Evolutionary conservation across 2,888 invertebrate genomes (phyloP).

Genomic region (Choristoneura rosaceana): DNA sequence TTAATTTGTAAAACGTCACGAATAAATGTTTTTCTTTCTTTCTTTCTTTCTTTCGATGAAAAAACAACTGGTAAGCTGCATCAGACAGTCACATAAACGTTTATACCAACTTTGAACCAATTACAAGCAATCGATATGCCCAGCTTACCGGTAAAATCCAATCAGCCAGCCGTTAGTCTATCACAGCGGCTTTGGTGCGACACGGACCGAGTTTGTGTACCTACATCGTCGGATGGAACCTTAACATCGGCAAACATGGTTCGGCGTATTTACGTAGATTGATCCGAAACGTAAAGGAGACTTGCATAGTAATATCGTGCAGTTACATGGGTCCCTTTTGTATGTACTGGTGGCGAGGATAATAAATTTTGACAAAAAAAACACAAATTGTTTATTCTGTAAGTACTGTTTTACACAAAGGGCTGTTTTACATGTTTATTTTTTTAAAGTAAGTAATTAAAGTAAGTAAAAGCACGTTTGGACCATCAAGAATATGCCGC

Average conservation of each 20-base stretch:
- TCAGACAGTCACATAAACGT: background rate
- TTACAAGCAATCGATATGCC: slow-evolving; percentile 30
- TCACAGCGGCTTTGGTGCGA: slow-evolving; percentile 9
- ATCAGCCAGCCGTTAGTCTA: slow-evolving; percentile 29
- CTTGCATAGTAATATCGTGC: slow-evolving; percentile 11
- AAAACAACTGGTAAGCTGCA: background rate
- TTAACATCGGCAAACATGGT: slow-evolving; percentile 15
- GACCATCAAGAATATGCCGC: too few species aligned
- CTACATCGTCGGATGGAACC: background rate
- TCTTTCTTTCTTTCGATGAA: too few species aligned
- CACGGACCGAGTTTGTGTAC: slow-evolving; percentile 2
- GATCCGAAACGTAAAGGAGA: slow-evolving; percentile 18
- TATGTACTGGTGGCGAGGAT: background rate
- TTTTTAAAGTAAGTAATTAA: too few species aligned
- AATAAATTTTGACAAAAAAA: too few species aligned
- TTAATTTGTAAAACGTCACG: too few species aligned
- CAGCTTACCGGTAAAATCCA: slow-evolving; percentile 35
- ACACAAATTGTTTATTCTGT: too few species aligned
- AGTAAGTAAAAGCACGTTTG: too few species aligned
- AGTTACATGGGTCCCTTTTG: background rate
- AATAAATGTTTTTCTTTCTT: too few species aligned
- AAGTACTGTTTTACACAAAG: too few species aligned
- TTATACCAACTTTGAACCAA: slow-evolving; percentile 14
- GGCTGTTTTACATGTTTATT: too few species aligned
- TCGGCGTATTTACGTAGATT: slow-evolving; percentile 11